Evolutionary conservation across 2,113 vertebrate genomes (phyloP), one percentile per base, ranked within the genome.

Genomic region (Mirza zaza): DNA sequence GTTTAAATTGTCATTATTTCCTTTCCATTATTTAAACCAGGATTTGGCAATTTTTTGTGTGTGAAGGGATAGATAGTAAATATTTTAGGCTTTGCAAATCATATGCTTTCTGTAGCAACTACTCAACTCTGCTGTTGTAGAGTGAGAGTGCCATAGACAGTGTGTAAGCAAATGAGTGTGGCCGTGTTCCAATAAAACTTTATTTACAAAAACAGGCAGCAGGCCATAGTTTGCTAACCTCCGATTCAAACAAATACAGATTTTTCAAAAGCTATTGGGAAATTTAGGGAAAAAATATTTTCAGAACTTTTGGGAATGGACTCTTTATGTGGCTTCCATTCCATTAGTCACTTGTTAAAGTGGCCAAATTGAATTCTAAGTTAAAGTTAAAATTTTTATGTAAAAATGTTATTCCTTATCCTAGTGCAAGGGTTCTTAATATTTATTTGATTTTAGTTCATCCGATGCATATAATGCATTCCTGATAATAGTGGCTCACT

Each of bases 1-100:
- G 75, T 71, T 95, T 82, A 94, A 86, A 82, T 70, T 73, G n/a
- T n/a, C 55, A 48, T 79, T 59, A 36, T 93, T 89, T 88, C 52
- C 21, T 86, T 80, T 76, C 27, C 77, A 9, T 85, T 86, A 82
- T 36, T 79, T 84, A 86, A 90, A 81, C 25, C 48, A 79, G n/a
- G 14, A 42, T 32, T 81, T 90, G 20, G 63, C 17, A 61, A 10
- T 4, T 48, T 79, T 82, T 15, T 39, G 73, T 84, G 92, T 80
- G 27, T 50, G 52, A 52, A 71, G 29, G 10, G 21, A 34, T 70
- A 20, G 57, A 34, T 29, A 89, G 81, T 82, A 59, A 87, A 68
- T 80, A 76, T 68, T 93, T 82, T 57, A 83, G 87, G 23, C 23
- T 86, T 73, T 86, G 18, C 4, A 27, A 39, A 1, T 59, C 45